Conservation (phyloP, 2,797 vertebrate genomes). For the Diceros bicornis region DNA sequence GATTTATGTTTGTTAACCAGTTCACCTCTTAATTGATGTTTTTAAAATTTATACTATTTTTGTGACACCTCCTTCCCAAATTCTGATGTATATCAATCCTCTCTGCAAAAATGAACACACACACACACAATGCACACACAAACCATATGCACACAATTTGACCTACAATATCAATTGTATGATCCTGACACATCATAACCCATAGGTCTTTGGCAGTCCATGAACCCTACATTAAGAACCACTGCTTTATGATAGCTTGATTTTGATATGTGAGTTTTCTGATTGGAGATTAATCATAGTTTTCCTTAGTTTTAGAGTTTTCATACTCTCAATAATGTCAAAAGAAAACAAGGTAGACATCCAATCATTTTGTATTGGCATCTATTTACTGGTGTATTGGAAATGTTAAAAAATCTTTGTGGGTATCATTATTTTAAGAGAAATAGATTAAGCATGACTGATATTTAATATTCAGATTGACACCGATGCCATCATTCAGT, state of each 20-base stretch:
- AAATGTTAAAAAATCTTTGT: neutral
- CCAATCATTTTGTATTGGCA: neutral
- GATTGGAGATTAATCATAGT: neutral
- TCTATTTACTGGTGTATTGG: neutral
- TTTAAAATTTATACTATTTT: neutral
- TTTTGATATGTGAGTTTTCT: neutral
- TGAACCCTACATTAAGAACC: neutral
- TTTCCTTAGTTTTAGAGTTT: neutral
- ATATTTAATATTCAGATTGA: neutral
- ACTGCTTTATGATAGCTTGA: neutral
- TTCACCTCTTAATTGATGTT: neutral
- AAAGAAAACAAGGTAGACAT: neutral
- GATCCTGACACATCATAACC: neutral
- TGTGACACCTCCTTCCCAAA: neutral
- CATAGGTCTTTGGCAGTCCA: neutral
- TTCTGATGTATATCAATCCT: neutral
- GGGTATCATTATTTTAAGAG: neutral
- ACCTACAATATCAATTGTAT: neutral
- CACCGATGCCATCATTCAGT: neutral
- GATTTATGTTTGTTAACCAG: neutral
- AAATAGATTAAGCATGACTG: neutral
- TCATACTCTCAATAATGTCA: neutral
- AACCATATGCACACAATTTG: neutral
- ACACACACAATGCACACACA: neutral
- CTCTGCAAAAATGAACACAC: neutral